Evolutionary conservation across 2,888 invertebrate species (phyloP).

Genomic region (Melangyna quadrimaculata): DNA sequence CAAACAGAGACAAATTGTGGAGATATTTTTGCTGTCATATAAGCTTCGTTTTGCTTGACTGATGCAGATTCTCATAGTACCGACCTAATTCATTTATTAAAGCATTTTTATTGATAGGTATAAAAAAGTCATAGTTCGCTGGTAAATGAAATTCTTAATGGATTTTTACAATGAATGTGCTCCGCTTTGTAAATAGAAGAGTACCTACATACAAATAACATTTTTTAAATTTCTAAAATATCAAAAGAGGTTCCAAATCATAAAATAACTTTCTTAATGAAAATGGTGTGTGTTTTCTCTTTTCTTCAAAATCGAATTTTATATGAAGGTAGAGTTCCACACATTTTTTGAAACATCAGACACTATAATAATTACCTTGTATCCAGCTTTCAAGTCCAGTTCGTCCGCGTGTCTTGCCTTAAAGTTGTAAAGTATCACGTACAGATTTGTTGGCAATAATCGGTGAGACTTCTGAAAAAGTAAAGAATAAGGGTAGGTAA

Average conservation of each 20-base stretch:
- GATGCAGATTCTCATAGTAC: neutral
- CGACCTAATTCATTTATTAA: neutral
- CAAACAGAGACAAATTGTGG: slow-evolving; percentile 1
- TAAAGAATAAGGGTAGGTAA: neutral
- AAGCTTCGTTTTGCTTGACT: neutral
- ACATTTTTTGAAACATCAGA: neutral
- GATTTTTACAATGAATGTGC: too few species aligned
- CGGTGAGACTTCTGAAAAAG: slow-evolving; percentile 91
- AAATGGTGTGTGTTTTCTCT: too few species aligned
- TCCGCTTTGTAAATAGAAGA: too few species aligned
- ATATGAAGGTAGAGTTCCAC: too few species aligned
- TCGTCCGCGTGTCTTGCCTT: slow-evolving; percentile 96
- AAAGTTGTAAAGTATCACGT: slow-evolving; percentile 97
- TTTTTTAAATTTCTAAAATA: too few species aligned
- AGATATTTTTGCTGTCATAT: neutral
- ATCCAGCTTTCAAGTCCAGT: slow-evolving; percentile 95
- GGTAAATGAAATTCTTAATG: too few species aligned
- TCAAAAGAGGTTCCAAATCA: too few species aligned
- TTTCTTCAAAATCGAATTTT: too few species aligned
- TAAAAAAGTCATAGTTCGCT: too few species aligned
- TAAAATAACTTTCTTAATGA: too few species aligned
- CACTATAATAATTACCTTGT: slow-evolving; percentile 83
- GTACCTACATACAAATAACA: too few species aligned
- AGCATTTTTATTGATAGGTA: neutral
- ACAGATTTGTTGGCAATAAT: slow-evolving; percentile 93